Percentiles rank a stretch among this genome's conserved stretches.
phyloP scores from a whole-genome alignment of 2,888 invertebrate species.

The Sarcophaga subvicina region DNA sequence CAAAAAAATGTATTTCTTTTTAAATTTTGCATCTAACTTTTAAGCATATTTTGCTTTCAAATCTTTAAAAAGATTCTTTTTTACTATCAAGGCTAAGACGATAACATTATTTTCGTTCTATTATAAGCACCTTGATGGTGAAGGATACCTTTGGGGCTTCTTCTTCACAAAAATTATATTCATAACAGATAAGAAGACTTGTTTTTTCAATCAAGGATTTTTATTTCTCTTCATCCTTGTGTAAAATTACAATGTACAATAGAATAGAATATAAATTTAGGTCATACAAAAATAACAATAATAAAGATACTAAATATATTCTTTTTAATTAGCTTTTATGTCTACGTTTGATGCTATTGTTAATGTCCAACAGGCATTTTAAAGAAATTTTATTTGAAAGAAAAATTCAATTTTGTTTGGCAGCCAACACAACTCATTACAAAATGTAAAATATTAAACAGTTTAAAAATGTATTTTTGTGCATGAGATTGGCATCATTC shows the following conservation, averaged over 20 bases:
- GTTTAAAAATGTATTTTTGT: too few relatives aligned
- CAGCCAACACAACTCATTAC: too few relatives aligned
- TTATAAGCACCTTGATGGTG: conserved; percentile 28
- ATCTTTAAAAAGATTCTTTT: not conserved
- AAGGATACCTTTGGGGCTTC: conserved; percentile 15
- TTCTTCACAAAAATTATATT: not conserved
- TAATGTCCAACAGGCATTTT: too few relatives aligned
- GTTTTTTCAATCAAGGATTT: not conserved
- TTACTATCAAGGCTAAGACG: conserved; percentile 50
- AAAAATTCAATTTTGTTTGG: too few relatives aligned
- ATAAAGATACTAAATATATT: too few relatives aligned
- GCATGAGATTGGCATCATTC: too few relatives aligned
- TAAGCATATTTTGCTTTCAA: not conserved
- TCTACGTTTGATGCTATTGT: too few relatives aligned
- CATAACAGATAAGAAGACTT: not conserved
- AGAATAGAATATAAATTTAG: conserved; percentile 2
- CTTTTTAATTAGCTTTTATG: too few relatives aligned
- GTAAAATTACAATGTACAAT: not conserved
- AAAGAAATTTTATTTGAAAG: too few relatives aligned
- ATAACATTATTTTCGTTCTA: not conserved
- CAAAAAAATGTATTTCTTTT: not conserved
- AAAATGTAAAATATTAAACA: too few relatives aligned
- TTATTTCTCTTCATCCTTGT: conserved; percentile 17
- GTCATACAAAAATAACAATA: not conserved
- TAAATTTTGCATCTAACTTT: conserved; percentile 9